A percentile compares a stretch with the other conserved stretches of the same genome.
Conservation (phyloP, 2,113 vertebrate species). For the Proteles cristata region DNA sequence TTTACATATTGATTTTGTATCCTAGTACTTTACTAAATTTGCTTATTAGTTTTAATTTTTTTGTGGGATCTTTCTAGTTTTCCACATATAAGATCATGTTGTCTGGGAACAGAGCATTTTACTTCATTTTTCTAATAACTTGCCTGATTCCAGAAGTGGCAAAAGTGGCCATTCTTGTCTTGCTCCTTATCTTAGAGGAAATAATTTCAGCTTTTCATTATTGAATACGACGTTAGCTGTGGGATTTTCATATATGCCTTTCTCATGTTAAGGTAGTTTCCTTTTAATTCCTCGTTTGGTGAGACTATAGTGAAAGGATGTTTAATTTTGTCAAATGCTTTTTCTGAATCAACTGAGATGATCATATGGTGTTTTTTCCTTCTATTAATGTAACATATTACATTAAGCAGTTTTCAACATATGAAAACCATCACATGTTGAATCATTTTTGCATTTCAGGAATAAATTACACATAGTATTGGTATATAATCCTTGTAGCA, state of each 20-base stretch:
- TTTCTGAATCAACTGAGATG: neutral
- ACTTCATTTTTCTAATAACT: neutral
- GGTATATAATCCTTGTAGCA: neutral
- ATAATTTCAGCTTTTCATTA: neutral
- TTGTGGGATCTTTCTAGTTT: neutral
- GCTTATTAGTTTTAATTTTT: neutral
- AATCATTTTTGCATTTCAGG: neutral
- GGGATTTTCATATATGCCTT: neutral
- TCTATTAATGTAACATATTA: no score
- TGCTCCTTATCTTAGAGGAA: neutral
- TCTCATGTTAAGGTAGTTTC: neutral
- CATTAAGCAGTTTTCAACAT: no score
- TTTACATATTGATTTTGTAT: neutral
- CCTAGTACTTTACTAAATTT: neutral
- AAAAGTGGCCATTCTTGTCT: neutral
- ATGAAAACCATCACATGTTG: no score
- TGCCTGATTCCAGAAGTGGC: neutral
- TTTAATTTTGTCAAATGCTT: neutral
- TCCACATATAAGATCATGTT: neutral
- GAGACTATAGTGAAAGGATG: neutral
- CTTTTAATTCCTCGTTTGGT: neutral
- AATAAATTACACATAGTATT: neutral
- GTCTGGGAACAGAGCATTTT: neutral
- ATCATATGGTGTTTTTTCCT: no score
- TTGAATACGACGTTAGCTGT: neutral